A percentile compares a stretch with the other conserved stretches of the same genome.
Evolutionary conservation across 2,113 vertebrate genomes (phyloP).

Genomic region (Pyrgilauda ruficollis): DNA sequence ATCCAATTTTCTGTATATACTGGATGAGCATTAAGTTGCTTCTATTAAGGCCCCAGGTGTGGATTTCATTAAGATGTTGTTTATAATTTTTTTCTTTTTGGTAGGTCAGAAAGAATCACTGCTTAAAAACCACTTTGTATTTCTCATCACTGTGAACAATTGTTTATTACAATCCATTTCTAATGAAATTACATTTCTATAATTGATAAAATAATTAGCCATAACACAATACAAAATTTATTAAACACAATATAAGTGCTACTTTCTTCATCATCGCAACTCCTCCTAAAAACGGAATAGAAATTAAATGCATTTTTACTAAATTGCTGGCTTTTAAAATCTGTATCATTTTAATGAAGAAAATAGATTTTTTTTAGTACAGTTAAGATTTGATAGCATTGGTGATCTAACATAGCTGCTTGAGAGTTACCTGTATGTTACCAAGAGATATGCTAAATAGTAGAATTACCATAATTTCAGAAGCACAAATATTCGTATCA

Average conservation of each 20-base stretch:
- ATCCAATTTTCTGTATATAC: not conserved
- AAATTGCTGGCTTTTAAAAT: not conserved
- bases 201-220: not conserved
- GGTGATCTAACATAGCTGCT: not conserved
- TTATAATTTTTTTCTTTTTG: not conserved
- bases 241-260: not conserved
- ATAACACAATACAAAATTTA: not conserved
- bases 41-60: not conserved
- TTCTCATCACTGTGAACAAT: not conserved
- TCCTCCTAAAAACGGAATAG: not conserved
- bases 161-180: not conserved
- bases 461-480: not conserved
- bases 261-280: not conserved
- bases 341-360: not conserved
- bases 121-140: not conserved
- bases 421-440: not conserved
- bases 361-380: not conserved
- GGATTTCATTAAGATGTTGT: not conserved
- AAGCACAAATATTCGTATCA: not conserved
- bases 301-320: not conserved
- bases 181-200: not conserved
- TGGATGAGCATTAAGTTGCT: not conserved
- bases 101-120: not conserved
- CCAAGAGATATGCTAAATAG: not conserved
- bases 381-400: not conserved